Percentiles rank a stretch among this genome's conserved stretches.
Conservation (phyloP, 2,797 vertebrate species). For the Melanotaenia pygmaea region DNA sequence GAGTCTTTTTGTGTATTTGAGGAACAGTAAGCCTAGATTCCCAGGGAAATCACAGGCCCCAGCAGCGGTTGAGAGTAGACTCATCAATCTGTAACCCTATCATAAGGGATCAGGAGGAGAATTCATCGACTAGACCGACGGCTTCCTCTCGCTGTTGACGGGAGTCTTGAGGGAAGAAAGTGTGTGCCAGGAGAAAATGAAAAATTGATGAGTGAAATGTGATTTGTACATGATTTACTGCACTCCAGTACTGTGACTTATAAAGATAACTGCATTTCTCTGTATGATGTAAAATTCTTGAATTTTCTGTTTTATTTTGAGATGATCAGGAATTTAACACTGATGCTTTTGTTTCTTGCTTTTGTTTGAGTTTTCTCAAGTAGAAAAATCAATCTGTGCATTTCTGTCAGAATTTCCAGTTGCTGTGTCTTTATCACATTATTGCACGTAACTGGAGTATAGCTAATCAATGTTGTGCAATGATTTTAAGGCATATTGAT, state of each 20-base stretch:
- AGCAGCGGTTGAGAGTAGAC: conserved; percentile 64
- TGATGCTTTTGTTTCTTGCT: background rate
- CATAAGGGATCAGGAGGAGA: conserved; percentile 68
- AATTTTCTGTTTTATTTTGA: background rate
- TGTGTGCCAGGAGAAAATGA: conserved; percentile 64
- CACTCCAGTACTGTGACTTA: conserved; percentile 14
- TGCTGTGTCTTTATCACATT: background rate
- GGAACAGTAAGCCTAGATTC: conserved; percentile 77
- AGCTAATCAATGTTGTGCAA: background rate
- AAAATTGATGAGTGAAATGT: conserved; percentile 76
- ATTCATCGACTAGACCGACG: conserved; percentile 70
- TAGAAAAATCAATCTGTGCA: background rate
- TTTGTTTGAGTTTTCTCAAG: background rate
- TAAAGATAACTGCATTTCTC: background rate
- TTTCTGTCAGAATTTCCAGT: background rate
- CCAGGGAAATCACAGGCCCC: conserved; percentile 69
- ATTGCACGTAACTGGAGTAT: background rate
- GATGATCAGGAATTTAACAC: background rate
- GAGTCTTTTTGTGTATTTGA: conserved; percentile 37
- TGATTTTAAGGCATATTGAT: background rate
- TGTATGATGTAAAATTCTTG: background rate
- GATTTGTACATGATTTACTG: conserved; percentile 68
- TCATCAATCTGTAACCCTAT: conserved; percentile 84
- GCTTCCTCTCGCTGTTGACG: conserved; percentile 63
- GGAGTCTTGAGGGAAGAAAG: conserved; percentile 43